These are phyloP conservation scores for Tachina lurida DNA, from an alignment of 2,888 invertebrate species.

Conservation along the genomic window DNA sequence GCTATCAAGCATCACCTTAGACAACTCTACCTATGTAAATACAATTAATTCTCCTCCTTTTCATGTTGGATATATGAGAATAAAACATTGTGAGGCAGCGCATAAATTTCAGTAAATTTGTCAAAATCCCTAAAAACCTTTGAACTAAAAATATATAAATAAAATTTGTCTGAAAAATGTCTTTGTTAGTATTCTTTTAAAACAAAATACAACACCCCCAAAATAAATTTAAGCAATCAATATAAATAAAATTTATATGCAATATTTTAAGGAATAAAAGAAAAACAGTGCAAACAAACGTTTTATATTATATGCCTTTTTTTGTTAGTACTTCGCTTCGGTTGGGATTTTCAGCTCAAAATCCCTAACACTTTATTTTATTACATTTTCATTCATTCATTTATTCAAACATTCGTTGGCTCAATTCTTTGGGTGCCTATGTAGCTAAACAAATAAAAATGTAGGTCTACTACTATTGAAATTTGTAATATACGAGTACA, in stretches of 20 bases:
- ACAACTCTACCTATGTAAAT: too few relatives aligned
- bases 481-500: slow-evolving; percentile 4
- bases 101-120: slow-evolving; percentile 27
- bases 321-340: slow-evolving; percentile 39
- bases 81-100: too few relatives aligned
- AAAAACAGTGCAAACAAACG: slow-evolving; percentile 20
- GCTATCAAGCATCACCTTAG: too few relatives aligned
- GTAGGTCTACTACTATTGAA: slow-evolving; percentile 53
- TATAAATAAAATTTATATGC: slow-evolving; percentile 37
- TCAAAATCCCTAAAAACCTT: background rate
- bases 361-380: slow-evolving; percentile 79
- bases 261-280: background rate
- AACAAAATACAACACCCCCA: slow-evolving; percentile 19
- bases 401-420: slow-evolving; percentile 23
- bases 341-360: slow-evolving; percentile 62
- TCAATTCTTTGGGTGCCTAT: slow-evolving; percentile 48
- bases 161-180: slow-evolving; percentile 6
- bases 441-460: slow-evolving; percentile 58
- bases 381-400: slow-evolving; percentile 75
- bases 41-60: too few relatives aligned
- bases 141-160: background rate
- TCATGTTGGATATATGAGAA: too few relatives aligned
- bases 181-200: background rate
- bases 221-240: slow-evolving; percentile 41
- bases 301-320: background rate